Percentiles rank a stretch among this genome's conserved stretches.
These are phyloP conservation scores for Trematomus bernacchii DNA, from an alignment of 2,797 vertebrate species.

Conservation along the genomic window DNA sequence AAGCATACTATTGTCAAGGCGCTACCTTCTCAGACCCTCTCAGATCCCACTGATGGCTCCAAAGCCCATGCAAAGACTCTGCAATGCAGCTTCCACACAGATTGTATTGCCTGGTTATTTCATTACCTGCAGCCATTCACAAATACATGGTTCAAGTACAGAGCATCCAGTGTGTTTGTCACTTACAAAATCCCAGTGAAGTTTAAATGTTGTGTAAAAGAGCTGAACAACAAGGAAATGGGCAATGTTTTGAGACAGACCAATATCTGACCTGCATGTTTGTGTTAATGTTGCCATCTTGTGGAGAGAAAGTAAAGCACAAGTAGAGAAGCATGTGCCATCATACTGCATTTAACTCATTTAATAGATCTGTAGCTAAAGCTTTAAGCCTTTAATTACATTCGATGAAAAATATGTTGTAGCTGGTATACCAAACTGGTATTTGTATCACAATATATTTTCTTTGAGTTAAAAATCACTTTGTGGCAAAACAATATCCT, in stretches of 20 bases:
- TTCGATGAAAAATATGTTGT: too few species aligned
- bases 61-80: background rate
- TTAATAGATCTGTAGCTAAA: background rate
- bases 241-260: background rate
- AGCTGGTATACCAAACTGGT: too few species aligned
- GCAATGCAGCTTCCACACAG: background rate
- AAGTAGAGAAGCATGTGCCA: background rate
- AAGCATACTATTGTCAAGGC: background rate
- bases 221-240: background rate
- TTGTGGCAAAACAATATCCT: too few species aligned
- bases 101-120: background rate
- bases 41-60: background rate
- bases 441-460: too few species aligned
- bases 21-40: background rate
- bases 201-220: background rate
- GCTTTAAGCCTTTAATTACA: background rate
- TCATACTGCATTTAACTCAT: background rate
- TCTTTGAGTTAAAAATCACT: too few species aligned
- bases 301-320: conserved; percentile 44
- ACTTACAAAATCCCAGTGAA: background rate
- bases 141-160: background rate
- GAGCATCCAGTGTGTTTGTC: background rate
- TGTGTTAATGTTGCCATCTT: conserved; percentile 67
- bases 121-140: background rate
- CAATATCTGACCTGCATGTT: background rate